phyloP scores from a whole-genome alignment of 1,140 invertebrate species.

The Olivierus martensii region DNA sequence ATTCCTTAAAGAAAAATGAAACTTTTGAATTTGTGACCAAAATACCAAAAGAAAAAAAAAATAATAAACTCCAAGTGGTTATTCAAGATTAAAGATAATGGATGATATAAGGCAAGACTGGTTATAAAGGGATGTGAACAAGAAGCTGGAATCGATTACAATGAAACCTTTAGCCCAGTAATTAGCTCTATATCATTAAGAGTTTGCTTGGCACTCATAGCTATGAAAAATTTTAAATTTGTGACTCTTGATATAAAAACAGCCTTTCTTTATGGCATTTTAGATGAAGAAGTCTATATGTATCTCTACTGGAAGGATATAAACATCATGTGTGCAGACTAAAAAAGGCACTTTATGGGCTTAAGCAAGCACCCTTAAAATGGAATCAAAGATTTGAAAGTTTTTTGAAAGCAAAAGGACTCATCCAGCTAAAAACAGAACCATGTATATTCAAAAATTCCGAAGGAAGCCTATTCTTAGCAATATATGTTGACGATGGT shows the following conservation, averaged over 20 bases:
- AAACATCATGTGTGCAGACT: conserved; percentile 20
- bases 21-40: no score
- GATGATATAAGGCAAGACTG: no score
- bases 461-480: background rate
- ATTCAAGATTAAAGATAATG: no score
- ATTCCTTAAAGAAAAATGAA: no score
- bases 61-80: no score
- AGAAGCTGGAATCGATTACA: no score
- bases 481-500: conserved; percentile 11
- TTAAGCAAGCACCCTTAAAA: conserved; percentile 31
- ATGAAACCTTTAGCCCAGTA: background rate
- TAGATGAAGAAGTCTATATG: conserved; percentile 33
- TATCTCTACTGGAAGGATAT: conserved; percentile 28
- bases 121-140: no score
- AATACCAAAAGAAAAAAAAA: no score
- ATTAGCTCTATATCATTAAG: background rate
- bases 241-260: conserved; percentile 8
- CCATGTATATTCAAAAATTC: conserved; percentile 7
- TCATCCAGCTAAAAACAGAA: background rate
- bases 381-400: conserved; percentile 21
- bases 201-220: background rate
- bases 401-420: background rate
- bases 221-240: background rate
- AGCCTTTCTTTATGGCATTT: conserved; percentile 24
- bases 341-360: conserved; percentile 30